These are phyloP conservation scores for human (Homo sapiens) DNA, from an alignment of 2,113 vertebrate genomes.

Conservation along the genomic window GRCh38 chr20:7309001-7309500, in stretches of 20 bases:
- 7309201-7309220: neutral
- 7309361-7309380: neutral
- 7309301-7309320: neutral
- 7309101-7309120: neutral
- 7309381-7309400: neutral
- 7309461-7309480: neutral
- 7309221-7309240: neutral
- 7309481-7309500: neutral
- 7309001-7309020: neutral
- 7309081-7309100: neutral
- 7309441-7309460: fast-evolving
- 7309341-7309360: neutral
- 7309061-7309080: neutral
- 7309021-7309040: neutral
- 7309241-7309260: neutral
- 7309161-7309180: neutral
- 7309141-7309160: neutral
- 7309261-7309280: neutral
- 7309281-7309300: neutral
- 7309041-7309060: neutral
- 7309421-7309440: neutral
- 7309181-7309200: neutral
- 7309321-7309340: neutral
- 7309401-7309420: neutral
- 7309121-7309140: neutral